Evolutionary conservation across 2,888 invertebrate genomes (phyloP).

Genomic region (Drosophila kuntzei): DNA sequence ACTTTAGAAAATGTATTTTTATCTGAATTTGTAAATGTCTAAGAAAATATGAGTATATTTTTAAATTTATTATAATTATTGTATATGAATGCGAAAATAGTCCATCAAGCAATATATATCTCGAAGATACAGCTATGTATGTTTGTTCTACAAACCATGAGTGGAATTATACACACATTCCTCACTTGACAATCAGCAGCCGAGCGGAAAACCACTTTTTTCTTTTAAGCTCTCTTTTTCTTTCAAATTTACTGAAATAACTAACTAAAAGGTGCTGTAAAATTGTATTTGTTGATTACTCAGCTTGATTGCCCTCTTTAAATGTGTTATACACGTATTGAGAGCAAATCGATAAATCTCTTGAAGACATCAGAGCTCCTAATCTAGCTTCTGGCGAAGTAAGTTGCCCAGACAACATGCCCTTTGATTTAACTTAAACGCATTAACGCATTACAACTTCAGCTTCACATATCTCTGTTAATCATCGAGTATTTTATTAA

Average conservation of each 20-base stretch:
- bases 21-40: background rate
- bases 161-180: no score
- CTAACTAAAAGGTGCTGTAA: no score
- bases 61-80: constrained; percentile 5
- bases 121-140: constrained; percentile 2
- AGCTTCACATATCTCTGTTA: background rate
- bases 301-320: constrained; percentile 1
- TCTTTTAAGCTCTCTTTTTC: no score
- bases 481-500: background rate
- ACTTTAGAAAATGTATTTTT: background rate
- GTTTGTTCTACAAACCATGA: no score
- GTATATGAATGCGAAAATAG: background rate
- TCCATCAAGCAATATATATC: background rate
- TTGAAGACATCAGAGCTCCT: constrained; percentile 92
- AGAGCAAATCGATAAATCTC: constrained; percentile 88
- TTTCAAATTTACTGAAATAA: no score
- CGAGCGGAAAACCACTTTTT: no score
- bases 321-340: background rate
- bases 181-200: no score
- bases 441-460: constrained; percentile 16
- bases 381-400: constrained; percentile 95
- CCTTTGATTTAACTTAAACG: constrained; percentile 16
- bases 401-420: constrained; percentile 85
- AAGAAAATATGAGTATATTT: background rate
- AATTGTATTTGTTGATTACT: no score